Percentiles rank a stretch among this genome's conserved stretches.
Evolutionary conservation across 1,140 invertebrate genomes (phyloP).

Genomic region (Andricus grossulariae): DNA sequence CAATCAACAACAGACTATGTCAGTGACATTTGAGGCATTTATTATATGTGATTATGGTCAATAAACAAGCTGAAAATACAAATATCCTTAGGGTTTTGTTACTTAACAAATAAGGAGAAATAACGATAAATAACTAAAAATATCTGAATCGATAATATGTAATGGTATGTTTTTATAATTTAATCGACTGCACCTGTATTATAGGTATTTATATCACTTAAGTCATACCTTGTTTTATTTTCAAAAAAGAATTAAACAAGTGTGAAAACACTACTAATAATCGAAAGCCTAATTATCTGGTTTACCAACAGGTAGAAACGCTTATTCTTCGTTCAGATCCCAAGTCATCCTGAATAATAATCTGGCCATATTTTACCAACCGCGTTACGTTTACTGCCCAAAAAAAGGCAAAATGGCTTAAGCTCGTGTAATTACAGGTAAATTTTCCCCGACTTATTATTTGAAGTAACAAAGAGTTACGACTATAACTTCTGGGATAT

Average conservation of each 20-base stretch:
- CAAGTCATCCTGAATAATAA: too few relatives aligned
- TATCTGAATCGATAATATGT: neutral
- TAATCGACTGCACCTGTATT: neutral
- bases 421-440: too few relatives aligned
- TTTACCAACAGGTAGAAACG: neutral
- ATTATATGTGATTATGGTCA: neutral
- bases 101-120: neutral
- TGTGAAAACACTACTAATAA: neutral
- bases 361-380: too few relatives aligned
- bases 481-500: too few relatives aligned
- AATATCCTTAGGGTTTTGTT: neutral
- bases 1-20: neutral
- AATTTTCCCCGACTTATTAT: too few relatives aligned
- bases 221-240: neutral
- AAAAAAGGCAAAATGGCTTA: too few relatives aligned
- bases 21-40: neutral
- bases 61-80: conserved; percentile 1
- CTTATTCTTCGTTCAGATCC: too few relatives aligned
- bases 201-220: conserved; percentile 1
- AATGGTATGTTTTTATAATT: neutral
- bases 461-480: too few relatives aligned
- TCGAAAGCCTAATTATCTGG: neutral
- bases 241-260: neutral
- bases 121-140: neutral
- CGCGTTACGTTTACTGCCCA: too few relatives aligned